Percentiles rank a stretch among this genome's conserved stretches.
Conservation (phyloP, 2,113 vertebrate genomes). For the Campylomormyrus tamandua region DNA sequence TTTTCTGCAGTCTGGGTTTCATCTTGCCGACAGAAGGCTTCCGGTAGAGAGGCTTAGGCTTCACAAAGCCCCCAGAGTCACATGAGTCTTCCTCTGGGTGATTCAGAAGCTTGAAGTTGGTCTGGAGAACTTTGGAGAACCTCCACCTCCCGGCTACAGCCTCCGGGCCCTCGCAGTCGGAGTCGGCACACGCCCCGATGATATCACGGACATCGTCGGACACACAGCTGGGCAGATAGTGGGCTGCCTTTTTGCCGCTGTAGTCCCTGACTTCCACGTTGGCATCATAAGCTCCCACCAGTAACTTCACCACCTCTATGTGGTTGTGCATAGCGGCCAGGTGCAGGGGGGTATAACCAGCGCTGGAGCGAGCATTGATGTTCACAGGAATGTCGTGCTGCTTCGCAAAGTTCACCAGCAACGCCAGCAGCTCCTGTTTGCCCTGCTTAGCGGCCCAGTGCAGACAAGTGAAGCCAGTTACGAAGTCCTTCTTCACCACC, state of each 20-base stretch:
- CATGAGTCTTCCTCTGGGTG: conserved; percentile 45
- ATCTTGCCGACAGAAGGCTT: conserved; percentile 73
- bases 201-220: conserved; percentile 67
- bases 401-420: conserved; percentile 75
- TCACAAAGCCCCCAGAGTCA: conserved; percentile 30
- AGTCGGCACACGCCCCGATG: conserved; percentile 63
- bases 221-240: conserved; percentile 69
- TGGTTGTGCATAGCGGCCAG: conserved; percentile 91
- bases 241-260: conserved; percentile 81
- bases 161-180: conserved; percentile 49
- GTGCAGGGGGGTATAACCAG: conserved; percentile 86
- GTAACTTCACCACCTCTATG: conserved; percentile 77
- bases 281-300: conserved; percentile 85
- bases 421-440: conserved; percentile 75
- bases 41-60: conserved; percentile 67
- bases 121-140: conserved; percentile 74
- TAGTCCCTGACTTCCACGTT: conserved; percentile 85
- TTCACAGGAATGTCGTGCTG: conserved; percentile 70
- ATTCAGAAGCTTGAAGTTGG: conserved; percentile 71
- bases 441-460: conserved; percentile 97
- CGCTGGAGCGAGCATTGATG: conserved; percentile 76
- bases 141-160: conserved; percentile 64
- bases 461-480: conserved; percentile 89
- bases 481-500: conserved; percentile 79
- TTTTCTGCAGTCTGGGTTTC: conserved; percentile 78